Percentiles rank a stretch among this genome's conserved stretches.
phyloP scores from a whole-genome alignment of 2,888 invertebrate species.

The Syrista parreyssii region DNA sequence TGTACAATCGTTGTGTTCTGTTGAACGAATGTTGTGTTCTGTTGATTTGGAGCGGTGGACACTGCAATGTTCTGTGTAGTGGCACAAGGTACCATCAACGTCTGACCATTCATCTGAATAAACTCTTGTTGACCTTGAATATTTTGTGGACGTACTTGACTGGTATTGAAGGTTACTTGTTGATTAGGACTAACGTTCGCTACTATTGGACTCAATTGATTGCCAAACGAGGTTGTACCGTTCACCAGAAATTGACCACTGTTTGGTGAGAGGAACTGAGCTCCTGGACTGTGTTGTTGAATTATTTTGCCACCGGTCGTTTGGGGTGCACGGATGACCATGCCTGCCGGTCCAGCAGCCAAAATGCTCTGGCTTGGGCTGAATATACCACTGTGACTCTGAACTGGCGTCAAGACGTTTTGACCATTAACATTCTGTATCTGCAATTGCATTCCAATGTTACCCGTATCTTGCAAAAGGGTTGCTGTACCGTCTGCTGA shows the following conservation, averaged over 20 bases:
- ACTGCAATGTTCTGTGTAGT: constrained; percentile 70
- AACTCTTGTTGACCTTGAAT: constrained; percentile 76
- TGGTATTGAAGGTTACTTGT: constrained; percentile 73
- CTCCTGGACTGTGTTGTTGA: constrained; percentile 75
- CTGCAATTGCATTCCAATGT: constrained; percentile 80
- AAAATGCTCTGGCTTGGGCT: constrained; percentile 76
- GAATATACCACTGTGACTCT: constrained; percentile 73
- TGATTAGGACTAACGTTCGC: constrained; percentile 79
- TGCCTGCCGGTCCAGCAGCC: constrained; percentile 76
- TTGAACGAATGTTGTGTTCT: constrained; percentile 80
- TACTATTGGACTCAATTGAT: constrained; percentile 83
- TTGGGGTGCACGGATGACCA: constrained; percentile 80
- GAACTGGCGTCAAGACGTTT: constrained; percentile 80
- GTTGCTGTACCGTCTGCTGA: constrained; percentile 82
- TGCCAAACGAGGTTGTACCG: constrained; percentile 75
- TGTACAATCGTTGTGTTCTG: constrained; percentile 89
- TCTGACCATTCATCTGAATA: constrained; percentile 79
- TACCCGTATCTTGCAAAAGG: constrained; percentile 75
- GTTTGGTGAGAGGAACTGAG: constrained; percentile 81
- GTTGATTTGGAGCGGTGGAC: constrained; percentile 70
- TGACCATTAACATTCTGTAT: constrained; percentile 85
- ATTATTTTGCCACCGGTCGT: constrained; percentile 79
- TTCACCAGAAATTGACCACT: constrained; percentile 81
- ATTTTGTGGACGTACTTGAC: constrained; percentile 64
- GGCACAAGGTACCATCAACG: constrained; percentile 78